Evolutionary conservation across 1,140 invertebrate species (phyloP).

Genomic region (Mycetomoellerius zeteki): DNA sequence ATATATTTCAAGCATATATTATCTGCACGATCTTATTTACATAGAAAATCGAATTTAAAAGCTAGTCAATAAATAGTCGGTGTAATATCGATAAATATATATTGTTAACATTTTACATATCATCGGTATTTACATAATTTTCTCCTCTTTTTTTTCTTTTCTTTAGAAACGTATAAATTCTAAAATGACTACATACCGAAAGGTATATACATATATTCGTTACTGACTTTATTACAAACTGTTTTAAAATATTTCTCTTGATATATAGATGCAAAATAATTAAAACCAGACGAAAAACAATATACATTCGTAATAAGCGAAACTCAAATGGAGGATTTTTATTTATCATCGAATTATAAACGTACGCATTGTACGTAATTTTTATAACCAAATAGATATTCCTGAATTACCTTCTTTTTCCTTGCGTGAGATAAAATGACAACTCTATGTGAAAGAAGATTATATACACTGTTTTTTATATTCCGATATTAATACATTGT

Average conservation of each 20-base stretch:
- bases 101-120: constrained; percentile 8
- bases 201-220: not conserved
- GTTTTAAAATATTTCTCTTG: not conserved
- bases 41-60: constrained; percentile 19
- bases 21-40: constrained; percentile 37
- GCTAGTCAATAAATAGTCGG: constrained; percentile 41
- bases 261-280: not conserved
- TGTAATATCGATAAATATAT: constrained; percentile 30
- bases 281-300: constrained; percentile 7
- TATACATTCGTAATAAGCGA: constrained; percentile 3
- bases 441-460: constrained; percentile 10
- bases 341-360: not conserved
- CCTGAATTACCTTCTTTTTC: constrained; percentile 9
- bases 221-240: not conserved
- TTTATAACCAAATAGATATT: constrained; percentile 21
- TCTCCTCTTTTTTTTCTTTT: not conserved
- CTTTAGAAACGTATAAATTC: constrained; percentile 40
- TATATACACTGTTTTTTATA: constrained; percentile 4
- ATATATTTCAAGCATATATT: constrained; percentile 20
- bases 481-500: constrained; percentile 26
- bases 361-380: not conserved
- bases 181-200: constrained; percentile 6
- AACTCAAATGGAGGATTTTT: not conserved
- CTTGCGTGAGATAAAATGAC: not conserved
- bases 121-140: not conserved